phyloP scores from a whole-genome alignment of 2,888 invertebrate genomes.

The Microctonus brassicae region DNA sequence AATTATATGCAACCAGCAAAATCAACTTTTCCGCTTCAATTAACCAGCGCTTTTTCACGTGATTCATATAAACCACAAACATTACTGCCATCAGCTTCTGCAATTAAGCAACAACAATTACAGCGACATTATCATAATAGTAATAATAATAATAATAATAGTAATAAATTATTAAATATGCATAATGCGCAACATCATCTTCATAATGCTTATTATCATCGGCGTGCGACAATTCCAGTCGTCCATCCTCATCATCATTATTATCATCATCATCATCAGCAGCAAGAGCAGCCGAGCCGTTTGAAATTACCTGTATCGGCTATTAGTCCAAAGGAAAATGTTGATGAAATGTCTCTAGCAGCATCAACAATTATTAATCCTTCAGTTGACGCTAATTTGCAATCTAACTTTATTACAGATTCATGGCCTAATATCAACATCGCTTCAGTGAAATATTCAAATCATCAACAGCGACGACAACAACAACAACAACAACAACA shows the following conservation, averaged over 20 bases:
- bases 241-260: slow-evolving; percentile 24
- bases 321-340: slow-evolving; percentile 16
- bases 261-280: slow-evolving; percentile 31
- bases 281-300: slow-evolving; percentile 37
- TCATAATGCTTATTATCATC: slow-evolving; percentile 6
- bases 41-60: slow-evolving; percentile 16
- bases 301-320: slow-evolving; percentile 43
- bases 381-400: slow-evolving; percentile 53
- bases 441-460: slow-evolving; percentile 55
- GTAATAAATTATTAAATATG: background rate
- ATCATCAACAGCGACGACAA: slow-evolving; percentile 42
- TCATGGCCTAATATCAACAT: slow-evolving; percentile 59
- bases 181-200: background rate
- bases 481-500: slow-evolving; percentile 39
- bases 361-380: slow-evolving; percentile 30
- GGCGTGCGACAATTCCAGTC: background rate
- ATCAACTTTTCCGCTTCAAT: slow-evolving; percentile 11
- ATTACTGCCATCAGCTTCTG: slow-evolving; percentile 1
- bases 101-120: background rate
- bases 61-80: background rate
- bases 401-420: slow-evolving; percentile 68
- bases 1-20: slow-evolving; percentile 25
- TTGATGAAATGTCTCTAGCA: slow-evolving; percentile 13
- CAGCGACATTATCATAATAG: background rate
- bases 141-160: background rate